Conservation (phyloP, 2,113 vertebrate species). For the Clarias macrocephalus region DNA sequence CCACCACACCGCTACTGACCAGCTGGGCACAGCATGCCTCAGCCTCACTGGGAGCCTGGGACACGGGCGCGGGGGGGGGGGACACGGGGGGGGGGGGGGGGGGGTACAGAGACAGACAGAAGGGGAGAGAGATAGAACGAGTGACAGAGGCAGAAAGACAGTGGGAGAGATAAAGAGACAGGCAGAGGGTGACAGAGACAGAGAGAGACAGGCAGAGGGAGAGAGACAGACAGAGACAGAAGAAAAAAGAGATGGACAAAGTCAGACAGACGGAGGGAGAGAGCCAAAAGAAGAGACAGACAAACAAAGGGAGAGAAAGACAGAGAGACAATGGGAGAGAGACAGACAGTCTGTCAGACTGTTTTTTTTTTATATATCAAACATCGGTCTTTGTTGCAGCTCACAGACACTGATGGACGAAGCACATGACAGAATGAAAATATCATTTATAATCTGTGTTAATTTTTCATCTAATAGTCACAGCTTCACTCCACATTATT, state of each 20-base stretch:
- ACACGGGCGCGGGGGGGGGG: not conserved
- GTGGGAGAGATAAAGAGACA: not conserved
- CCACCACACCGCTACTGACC: slow-evolving; percentile 64
- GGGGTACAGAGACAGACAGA: not conserved
- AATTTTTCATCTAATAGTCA: no score
- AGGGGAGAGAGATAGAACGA: not conserved
- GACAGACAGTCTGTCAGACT: not conserved
- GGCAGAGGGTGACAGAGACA: no score
- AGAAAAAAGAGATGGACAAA: not conserved
- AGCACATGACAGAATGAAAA: no score
- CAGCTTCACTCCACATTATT: no score
- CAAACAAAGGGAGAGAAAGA: not conserved
- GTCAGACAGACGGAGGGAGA: no score
- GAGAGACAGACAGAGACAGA: no score
- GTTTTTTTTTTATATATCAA: no score
- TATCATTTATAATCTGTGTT: no score
- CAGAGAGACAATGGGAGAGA: not conserved
- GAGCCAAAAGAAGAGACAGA: no score
- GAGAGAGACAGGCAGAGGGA: not conserved
- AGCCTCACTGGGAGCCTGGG: slow-evolving; percentile 77
- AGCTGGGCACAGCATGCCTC: slow-evolving; percentile 77
- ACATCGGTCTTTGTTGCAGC: no score
- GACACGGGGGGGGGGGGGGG: not conserved
- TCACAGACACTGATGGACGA: no score
- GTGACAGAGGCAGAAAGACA: not conserved